Conservation (phyloP, 2,797 vertebrate species). For the Myotis findleyi region DNA sequence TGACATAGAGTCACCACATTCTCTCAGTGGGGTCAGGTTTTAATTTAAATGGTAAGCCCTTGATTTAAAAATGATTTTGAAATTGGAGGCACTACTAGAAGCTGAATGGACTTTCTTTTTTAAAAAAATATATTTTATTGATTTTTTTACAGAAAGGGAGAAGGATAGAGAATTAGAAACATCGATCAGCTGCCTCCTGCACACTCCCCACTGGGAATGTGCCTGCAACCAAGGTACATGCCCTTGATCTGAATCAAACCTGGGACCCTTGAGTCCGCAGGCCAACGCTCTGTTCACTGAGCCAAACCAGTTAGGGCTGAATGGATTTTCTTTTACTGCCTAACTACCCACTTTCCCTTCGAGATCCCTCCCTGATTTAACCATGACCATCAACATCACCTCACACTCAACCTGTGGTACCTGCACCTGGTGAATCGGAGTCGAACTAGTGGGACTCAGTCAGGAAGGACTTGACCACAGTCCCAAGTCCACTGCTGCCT, state of each 20-base stretch:
- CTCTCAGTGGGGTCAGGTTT: background rate
- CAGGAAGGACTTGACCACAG: constrained; percentile 7
- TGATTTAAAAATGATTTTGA: constrained; percentile 41
- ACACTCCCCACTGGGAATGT: too few species aligned
- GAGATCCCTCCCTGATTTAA: background rate
- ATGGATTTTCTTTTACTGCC: background rate
- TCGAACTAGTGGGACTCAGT: background rate
- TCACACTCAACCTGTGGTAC: background rate
- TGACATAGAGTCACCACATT: background rate
- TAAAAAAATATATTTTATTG: too few species aligned
- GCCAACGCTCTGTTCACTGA: too few species aligned
- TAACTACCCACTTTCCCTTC: background rate
- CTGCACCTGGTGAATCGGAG: background rate
- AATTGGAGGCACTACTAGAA: background rate
- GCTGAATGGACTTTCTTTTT: background rate
- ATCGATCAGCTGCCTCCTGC: too few species aligned
- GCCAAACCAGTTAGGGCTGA: too few species aligned
- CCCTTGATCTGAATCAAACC: too few species aligned
- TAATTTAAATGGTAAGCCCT: background rate
- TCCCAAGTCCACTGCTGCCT: background rate
- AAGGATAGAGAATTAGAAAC: too few species aligned
- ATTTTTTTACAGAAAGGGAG: too few species aligned
- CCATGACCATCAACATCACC: background rate
- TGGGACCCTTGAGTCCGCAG: too few species aligned
- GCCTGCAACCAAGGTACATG: too few species aligned